These are phyloP conservation scores for Gorilla gorilla DNA, from an alignment of 2,113 vertebrate species.

Conservation along the genomic window DNA sequence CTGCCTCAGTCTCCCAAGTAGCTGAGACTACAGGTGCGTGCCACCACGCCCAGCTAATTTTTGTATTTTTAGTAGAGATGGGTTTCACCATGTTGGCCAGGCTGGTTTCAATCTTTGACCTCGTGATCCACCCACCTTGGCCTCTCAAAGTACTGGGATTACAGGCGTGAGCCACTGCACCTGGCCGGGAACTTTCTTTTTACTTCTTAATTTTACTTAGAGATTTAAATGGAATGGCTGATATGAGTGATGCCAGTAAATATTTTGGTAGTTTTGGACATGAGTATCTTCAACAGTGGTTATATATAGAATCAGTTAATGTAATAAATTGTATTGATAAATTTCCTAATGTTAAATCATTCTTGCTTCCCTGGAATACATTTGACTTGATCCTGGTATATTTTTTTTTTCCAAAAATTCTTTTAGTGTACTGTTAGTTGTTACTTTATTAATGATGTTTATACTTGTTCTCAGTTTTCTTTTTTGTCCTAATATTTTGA, in stretches of 20 bases:
- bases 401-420: not conserved
- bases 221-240: conserved; percentile 14
- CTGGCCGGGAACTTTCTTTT: not conserved
- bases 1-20: too few relatives aligned
- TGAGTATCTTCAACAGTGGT: not conserved
- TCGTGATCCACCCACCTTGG: too few relatives aligned
- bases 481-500: not conserved
- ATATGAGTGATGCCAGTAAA: not conserved
- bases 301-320: not conserved
- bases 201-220: conserved; percentile 37
- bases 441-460: not conserved
- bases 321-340: not conserved
- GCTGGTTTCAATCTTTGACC: too few relatives aligned
- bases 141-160: too few relatives aligned
- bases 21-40: too few relatives aligned
- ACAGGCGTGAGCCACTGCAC: too few relatives aligned
- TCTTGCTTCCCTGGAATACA: conserved; percentile 1
- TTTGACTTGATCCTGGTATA: not conserved
- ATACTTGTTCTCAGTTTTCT: not conserved
- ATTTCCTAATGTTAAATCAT: not conserved
- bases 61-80: too few relatives aligned
- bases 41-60: too few relatives aligned
- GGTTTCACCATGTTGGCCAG: too few relatives aligned
- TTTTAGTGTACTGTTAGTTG: not conserved
- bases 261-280: not conserved